Base-by-base conservation (phyloP, 2,113 vertebrate species). In the Labeo catla region DNA sequence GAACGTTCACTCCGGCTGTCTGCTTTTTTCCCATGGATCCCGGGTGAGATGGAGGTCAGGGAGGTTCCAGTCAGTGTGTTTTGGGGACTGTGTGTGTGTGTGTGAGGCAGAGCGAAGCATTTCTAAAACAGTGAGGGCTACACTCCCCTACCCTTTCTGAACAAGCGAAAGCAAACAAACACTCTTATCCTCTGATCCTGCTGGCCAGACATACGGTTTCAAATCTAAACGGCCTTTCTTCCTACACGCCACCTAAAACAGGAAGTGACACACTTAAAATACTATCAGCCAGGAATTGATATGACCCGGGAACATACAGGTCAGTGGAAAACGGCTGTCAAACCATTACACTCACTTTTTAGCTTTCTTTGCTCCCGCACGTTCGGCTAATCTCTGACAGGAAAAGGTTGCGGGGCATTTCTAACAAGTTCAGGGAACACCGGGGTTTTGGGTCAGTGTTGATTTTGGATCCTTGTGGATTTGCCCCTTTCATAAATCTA, bases 91-190 rank as follows among this genome's bases (percentile, higher is more conserved):
- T 84, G 91, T 87, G 90, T 70, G 91, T 86, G 86, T 72, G 86
- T 47, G 23, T 84, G 78, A 61, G 92, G 28, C 47, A 82, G 5
- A 49, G 59, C 2, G 79, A 54, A 52, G 28, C 16, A 36, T 66
- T 16, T 66, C 45, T 70, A 36, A 36, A 82, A 13, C 12, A 28
- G 61, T 1, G 79, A 47, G 4, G 15, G 89, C 92, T 76, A 49
- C 52, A 70, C 84, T 85, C 87, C 91, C 90, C 91, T 91, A 91
- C 90, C 90, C 50, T 52, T 81, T 45, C 68, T 73, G 66, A 84
- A 92, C 91, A 93, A 89, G 88, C 59, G 16, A 94, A 93, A 94
- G 94, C 93, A 95, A 95, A 93, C 91, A 94, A 93, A 94, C 92
- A 93, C 7, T 72, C 36, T 72, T 90, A 88, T 92, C 86, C 91